Percentiles rank a stretch among this genome's conserved stretches.
Conservation (phyloP, 2,113 vertebrate genomes). For the Elgaria multicarinata region DNA sequence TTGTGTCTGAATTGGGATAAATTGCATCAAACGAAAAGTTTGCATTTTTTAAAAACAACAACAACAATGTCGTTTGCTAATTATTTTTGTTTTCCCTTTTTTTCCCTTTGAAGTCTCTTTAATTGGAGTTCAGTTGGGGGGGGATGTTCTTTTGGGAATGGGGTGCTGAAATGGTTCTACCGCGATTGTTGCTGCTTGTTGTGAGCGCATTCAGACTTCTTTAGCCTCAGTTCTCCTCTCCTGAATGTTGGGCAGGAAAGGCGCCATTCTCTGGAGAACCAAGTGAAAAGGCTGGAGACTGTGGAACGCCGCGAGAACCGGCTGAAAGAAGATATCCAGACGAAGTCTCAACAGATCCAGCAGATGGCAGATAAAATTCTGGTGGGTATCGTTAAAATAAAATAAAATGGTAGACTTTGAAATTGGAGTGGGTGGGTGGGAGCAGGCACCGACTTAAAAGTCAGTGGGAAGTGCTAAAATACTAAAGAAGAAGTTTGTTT, state of each 20-base stretch:
- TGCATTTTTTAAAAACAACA: no score
- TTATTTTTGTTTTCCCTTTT: conserved; percentile 42
- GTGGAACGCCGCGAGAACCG: conserved; percentile 95
- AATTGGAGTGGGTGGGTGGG: background rate
- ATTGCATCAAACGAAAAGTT: background rate
- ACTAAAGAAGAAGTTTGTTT: background rate
- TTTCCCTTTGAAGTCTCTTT: background rate
- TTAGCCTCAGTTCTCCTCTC: conserved; percentile 24
- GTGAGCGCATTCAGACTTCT: conserved; percentile 2
- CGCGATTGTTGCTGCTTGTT: background rate
- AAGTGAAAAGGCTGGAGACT: conserved; percentile 96
- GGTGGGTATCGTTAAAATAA: conserved; percentile 87
- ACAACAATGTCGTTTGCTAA: background rate
- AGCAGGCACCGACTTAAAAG: background rate
- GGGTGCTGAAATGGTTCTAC: conserved; percentile 5
- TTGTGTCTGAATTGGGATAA: background rate
- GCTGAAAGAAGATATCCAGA: conserved; percentile 97
- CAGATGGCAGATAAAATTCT: conserved; percentile 99
- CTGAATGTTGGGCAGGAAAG: conserved; percentile 86
- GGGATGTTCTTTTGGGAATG: background rate
- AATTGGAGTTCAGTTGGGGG: background rate
- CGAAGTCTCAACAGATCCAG: conserved; percentile 97
- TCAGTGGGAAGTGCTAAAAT: conserved; percentile 31
- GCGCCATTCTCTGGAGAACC: conserved; percentile 96
- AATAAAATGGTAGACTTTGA: conserved; percentile 27